phyloP scores from a whole-genome alignment of 2,888 invertebrate species.

The Ypsolopha scabrella region DNA sequence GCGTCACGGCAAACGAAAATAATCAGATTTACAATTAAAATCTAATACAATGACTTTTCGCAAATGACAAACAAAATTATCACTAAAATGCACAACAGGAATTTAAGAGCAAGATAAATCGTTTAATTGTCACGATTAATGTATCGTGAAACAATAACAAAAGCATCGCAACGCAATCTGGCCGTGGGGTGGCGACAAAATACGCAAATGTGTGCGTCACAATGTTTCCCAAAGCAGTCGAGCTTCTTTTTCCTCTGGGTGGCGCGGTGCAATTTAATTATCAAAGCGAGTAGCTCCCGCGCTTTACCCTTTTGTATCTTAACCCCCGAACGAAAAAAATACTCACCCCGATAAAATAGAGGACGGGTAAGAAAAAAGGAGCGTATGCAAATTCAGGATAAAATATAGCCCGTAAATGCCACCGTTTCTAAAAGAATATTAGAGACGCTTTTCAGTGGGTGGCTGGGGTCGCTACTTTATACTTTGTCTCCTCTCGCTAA shows the following conservation, averaged over 20 bases:
- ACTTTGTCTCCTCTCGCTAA: constrained; percentile 67
- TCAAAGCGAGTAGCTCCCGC: constrained; percentile 47
- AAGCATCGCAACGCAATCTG: constrained; percentile 9
- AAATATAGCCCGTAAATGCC: constrained; percentile 73
- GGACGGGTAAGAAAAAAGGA: constrained; percentile 70
- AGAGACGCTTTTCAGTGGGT: constrained; percentile 72
- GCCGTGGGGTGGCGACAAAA: not conserved
- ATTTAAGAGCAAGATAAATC: constrained; percentile 20
- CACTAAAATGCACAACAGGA: constrained; percentile 4
- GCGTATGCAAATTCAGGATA: constrained; percentile 73
- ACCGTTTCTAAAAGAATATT: constrained; percentile 73
- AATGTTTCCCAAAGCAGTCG: not conserved
- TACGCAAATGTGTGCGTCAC: not conserved
- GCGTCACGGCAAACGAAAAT: too few relatives aligned
- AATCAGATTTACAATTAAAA: too few relatives aligned
- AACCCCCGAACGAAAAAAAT: constrained; percentile 68
- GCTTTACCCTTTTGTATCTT: constrained; percentile 72
- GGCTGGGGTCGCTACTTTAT: constrained; percentile 64
- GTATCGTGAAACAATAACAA: constrained; percentile 31
- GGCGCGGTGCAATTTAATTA: constrained; percentile 67
- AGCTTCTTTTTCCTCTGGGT: constrained; percentile 3
- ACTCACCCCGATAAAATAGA: constrained; percentile 68
- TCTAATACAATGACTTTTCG: too few relatives aligned
- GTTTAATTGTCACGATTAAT: constrained; percentile 42
- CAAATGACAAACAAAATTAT: too few relatives aligned